Base-by-base conservation (phyloP, 1,140 invertebrate genomes). In the Phthorimaea operculella region DNA sequence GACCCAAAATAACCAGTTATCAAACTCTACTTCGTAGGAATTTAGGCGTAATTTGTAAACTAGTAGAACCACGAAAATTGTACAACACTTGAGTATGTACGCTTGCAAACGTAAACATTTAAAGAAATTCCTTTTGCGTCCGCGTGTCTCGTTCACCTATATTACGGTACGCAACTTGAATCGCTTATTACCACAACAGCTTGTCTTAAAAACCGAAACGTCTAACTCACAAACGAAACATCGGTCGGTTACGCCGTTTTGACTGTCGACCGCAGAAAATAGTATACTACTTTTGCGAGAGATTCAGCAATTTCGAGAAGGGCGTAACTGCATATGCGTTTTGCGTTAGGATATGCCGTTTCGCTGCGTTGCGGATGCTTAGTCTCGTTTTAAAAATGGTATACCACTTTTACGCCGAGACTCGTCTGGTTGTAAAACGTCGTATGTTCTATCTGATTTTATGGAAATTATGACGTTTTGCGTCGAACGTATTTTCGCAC, bases 281-380 rank as follows among this genome's bases (percentile, higher is more conserved):
- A 57, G 72, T 75, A 75, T 74, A 75, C 74, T 66, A 75, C 75
- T 74, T 77, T 74, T 74, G 61, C 60, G 45, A 61, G 50, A 44
- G 44, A 51, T 48, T 47, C 4, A n/a, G 18, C 48, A 14, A 61
- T 44, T 42, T 50, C 7, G 21, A 58, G 66, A 76, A 74, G 6
- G 71, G 11, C 55, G 1, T 71, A 77, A 54, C 59, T 66, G 14
- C 8, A 42, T 39, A 39, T 39, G 8, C n/a, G 10, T 39, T 39
- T 39, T 12, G 36, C 8, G 36, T 39, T 39, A 39, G 36, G 64
- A 70, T 71, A 67, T 34, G 58, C 16, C 63, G 9, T 68, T 74
- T 66, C 58, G 17, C 14, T 55, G 36, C 15, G 36, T 12, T 3
- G 10, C 10, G 36, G 36, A 39, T 52, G 18, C 6, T n/a, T 33